Evolutionary conservation across 2,888 invertebrate genomes (phyloP), one percentile per base, ranked within the genome.

Genomic region (Drosophila yooni): DNA sequence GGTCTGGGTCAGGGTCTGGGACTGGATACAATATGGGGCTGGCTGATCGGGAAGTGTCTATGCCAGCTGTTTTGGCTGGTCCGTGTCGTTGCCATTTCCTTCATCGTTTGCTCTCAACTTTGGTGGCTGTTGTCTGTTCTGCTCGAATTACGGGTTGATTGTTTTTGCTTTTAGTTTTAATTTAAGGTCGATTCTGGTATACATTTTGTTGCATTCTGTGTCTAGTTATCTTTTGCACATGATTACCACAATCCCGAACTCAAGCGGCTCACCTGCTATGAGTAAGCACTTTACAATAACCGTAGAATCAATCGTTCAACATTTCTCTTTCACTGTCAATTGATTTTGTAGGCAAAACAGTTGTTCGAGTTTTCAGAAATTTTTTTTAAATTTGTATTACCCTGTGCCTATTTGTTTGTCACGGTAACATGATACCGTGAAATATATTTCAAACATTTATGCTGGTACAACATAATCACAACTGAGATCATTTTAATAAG

Each of bases 371-470:
- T 54, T 34, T 29, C 43, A 43, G 21, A 6, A 21, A 21, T 34
- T 11, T 57, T 50, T 27, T 36, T 27, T 1, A 21, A 21, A 27
- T 34, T 33, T 59, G 61, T 33, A 52, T 50, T 66, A 70, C 75
- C 73, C 68, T 64, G 36, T 11, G 25, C 33, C 60, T 71, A 76
- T 77, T 89, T 81, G 76, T 84, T 86, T 76, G 67, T 71, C 64
- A 69, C 66, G 51, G 62, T 67, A 29, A 51, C 62, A 69, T 54
- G 65, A 29, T 63, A 61, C 50, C 34, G 64, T 85, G 88, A 81
- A 85, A 87, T 85, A 82, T 88, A 88, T 88, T 81, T 66, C 79
- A 68, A 88, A 56, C 54, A 76, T 60, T 82, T 88, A 87, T 84
- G 79, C 81, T 88, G 74, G 57, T 69, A 46, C 61, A 65, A 52